Percentiles rank a stretch among this genome's conserved stretches.
These are phyloP conservation scores for Clarias pachynema DNA, from an alignment of 2,797 vertebrate genomes.

Conservation along the genomic window DNA sequence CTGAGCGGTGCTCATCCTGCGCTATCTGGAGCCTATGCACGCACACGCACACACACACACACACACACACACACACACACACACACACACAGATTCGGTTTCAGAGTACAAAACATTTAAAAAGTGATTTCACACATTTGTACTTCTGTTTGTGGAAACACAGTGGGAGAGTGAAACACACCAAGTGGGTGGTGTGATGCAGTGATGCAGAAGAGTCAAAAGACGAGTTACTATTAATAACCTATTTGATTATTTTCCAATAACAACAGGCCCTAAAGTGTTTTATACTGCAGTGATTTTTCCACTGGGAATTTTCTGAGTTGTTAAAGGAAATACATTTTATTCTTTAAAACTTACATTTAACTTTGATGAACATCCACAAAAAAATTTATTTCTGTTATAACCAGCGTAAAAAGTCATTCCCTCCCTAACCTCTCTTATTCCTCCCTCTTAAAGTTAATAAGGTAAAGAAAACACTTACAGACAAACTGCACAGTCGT, in stretches of 20 bases:
- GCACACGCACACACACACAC: slow-evolving; percentile 28
- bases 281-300: not conserved
- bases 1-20: slow-evolving; percentile 90
- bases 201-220: not conserved
- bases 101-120: not conserved
- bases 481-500: not conserved
- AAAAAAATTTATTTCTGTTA: not conserved
- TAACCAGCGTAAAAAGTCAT: not conserved
- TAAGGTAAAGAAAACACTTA: not conserved
- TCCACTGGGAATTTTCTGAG: not conserved
- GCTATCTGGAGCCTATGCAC: slow-evolving; percentile 85
- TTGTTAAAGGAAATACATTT: not conserved
- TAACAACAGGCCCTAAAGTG: not conserved
- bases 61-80: slow-evolving; percentile 10
- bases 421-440: not conserved
- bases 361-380: not conserved
- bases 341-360: not conserved
- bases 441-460: not conserved
- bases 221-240: not conserved
- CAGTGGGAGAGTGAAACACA: not conserved
- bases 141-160: not conserved
- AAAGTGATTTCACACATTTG: not conserved
- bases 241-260: no score
- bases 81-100: not conserved
- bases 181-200: not conserved